Base-by-base conservation (phyloP, 30 jellyfish, hydroid and myxozoan species). In the Clytia hemisphaerica region DNA sequence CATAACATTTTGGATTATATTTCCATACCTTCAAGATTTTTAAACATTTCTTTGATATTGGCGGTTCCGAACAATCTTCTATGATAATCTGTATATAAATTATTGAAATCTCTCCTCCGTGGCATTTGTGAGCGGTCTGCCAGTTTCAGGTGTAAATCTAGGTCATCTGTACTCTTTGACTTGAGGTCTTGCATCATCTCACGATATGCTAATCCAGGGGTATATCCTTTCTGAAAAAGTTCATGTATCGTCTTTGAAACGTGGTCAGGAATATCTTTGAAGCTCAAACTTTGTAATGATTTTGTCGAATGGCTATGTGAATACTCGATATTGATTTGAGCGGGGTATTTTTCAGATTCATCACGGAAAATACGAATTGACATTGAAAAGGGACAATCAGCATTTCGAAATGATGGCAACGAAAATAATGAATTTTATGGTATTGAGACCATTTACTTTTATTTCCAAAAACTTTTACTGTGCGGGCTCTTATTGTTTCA, bases 81-180 rank as follows among this genome's bases (percentile, higher is more conserved):
- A n/a, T 22, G 16, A 26, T 14, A 61, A 27, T 34, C 35, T 27
- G 61, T 61, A 37, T 61, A 61, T 18, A 61, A 28, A 27, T 61
- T 37, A 61, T 61, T 61, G 27, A 61, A 61, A 32, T 61, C 75
- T 36, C 32, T 35, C 6, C 75, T 61, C 32, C 75, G 24, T 61
- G 75, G 60, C 4, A 30, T 28, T 12, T n/a, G n/a, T 1, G 75
- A 29, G 31, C 75, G 4, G 36, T 61, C 75, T n/a, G 60, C 59
- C 59, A 27, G n/a, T 61, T 34, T 61, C 27, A 21, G 26, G 27
- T 61, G 58, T 4, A 18, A 61, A 25, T 55, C 55, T 0, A 55
- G 25, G 25, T 21, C 69, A 55, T 55, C 30, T 16, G 18, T 21
- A 27, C 69, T 22, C 6, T 55, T 42, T 3, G 42, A 18, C 29